Evolutionary conservation across 2,797 vertebrate species (phyloP), one percentile per base, ranked within the genome.

Genomic region (Paramormyrops hopkinsi): DNA sequence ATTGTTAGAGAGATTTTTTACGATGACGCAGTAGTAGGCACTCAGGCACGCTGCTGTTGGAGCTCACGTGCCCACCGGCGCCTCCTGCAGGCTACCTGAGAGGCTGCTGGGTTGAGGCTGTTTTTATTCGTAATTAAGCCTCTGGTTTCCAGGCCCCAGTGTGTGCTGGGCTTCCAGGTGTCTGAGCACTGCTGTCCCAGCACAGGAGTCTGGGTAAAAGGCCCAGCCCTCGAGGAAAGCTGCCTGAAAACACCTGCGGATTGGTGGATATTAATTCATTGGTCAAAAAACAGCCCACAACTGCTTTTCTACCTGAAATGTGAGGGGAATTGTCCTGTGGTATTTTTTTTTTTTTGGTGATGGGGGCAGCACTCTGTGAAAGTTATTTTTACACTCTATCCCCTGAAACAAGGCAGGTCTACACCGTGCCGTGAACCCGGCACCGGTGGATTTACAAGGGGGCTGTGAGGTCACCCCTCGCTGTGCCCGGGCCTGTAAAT

Each of bases 391-490:
- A 93, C 29, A 92, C 19, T 92, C 91, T 92, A 90, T 76, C 90
- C 89, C 91, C 89, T 92, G 84, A 92, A 88, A 92, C 91, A 93
- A 91, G 82, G 85, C 54, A 5, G 90, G 89, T 90, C 79, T 92
- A 85, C 89, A 41, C 86, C 85, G 25, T 44, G 53, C 90, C 88
- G 87, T 93, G 93, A 93, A 90, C 90, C 90, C 92, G 91, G 88
- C 90, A 86, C 90, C 50, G 29, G 88, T 94, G 90, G 92, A 95
- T 95, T 95, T 95, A 95, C 91, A 90, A 91, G 92, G 91, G 93
- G 92, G 87, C 90, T 83, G 84, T 94, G 92, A 94, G 93, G 90
- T 94, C 92, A 94, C 94, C 95, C 95, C 92, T 92, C 76, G 92
- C 90, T 83, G 92, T 92, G 88, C 90, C 90, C 44, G 65, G 89